phyloP scores from a whole-genome alignment of 2,888 invertebrate species.

The Junonia oenone region DNA sequence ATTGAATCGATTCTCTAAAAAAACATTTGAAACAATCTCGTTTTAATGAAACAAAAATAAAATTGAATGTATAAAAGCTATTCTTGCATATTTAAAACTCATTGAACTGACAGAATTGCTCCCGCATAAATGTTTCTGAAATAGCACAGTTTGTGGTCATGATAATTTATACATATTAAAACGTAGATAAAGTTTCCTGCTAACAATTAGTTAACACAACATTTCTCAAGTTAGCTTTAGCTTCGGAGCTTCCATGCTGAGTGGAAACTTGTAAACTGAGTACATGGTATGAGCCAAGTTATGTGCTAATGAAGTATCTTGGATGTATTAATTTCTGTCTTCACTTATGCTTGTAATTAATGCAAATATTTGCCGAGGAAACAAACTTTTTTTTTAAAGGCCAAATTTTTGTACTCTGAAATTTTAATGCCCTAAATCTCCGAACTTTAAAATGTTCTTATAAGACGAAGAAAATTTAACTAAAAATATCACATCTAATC shows the following conservation, averaged over 20 bases:
- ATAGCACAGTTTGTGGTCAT: neutral
- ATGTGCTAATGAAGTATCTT: neutral
- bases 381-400: too few species aligned
- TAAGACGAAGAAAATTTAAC: too few species aligned
- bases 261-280: neutral
- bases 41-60: neutral
- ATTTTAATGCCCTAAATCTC: too few species aligned
- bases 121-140: neutral
- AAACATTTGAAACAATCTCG: neutral
- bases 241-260: neutral
- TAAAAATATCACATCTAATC: too few species aligned
- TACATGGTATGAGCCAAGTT: neutral
- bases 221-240: neutral
- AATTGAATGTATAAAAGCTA: neutral
- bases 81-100: neutral
- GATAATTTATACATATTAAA: neutral
- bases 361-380: neutral
- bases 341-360: neutral
- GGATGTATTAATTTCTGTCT: too few species aligned
- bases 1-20: neutral
- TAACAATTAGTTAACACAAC: neutral
- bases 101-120: neutral
- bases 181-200: neutral
- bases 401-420: too few species aligned
- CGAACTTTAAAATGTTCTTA: too few species aligned